Evolutionary conservation across 2,888 invertebrate genomes (phyloP).

Genomic region (Elmis aenea): DNA sequence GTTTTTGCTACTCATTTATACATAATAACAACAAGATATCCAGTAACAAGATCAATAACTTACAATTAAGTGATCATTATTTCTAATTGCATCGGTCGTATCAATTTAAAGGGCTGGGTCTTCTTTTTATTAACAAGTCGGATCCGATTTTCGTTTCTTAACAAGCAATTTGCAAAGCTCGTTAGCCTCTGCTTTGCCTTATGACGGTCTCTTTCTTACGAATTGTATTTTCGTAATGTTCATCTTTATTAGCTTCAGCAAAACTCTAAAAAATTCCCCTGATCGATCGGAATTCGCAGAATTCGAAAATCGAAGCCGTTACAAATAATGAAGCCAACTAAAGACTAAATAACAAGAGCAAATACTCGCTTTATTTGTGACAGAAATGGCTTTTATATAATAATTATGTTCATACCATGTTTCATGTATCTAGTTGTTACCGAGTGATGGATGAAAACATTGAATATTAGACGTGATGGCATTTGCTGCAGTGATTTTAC

Average conservation of each 20-base stretch:
- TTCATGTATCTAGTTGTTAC: slow-evolving; percentile 8
- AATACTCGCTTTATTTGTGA: no score
- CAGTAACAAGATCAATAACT: slow-evolving; percentile 47
- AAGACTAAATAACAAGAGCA: slow-evolving; percentile 15
- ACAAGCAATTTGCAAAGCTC: slow-evolving; percentile 46
- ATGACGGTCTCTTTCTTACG: no score
- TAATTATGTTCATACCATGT: slow-evolving; percentile 18
- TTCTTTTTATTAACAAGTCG: slow-evolving; percentile 35
- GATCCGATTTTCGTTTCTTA: slow-evolving; percentile 41
- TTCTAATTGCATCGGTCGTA: slow-evolving; percentile 42
- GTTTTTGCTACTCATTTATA: no score
- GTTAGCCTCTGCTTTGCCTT: slow-evolving; percentile 31
- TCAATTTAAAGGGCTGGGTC: slow-evolving; percentile 37
- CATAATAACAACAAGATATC: no score
- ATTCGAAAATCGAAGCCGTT: slow-evolving; percentile 38
- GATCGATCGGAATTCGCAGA: slow-evolving; percentile 40
- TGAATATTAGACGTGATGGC: slow-evolving; percentile 16
- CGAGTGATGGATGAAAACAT: slow-evolving; percentile 12
- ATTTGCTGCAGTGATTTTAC: slow-evolving; percentile 14
- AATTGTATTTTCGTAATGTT: no score
- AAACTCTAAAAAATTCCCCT: no score
- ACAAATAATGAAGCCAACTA: slow-evolving; percentile 41
- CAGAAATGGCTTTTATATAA: slow-evolving; percentile 17
- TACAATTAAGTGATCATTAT: slow-evolving; percentile 49
- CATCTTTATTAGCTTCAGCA: no score